A percentile compares a stretch with the other conserved stretches of the same genome.
Evolutionary conservation across 92 coral and sea anemone genomes (phyloP).

Genomic region (Zoanthus gigantus): DNA sequence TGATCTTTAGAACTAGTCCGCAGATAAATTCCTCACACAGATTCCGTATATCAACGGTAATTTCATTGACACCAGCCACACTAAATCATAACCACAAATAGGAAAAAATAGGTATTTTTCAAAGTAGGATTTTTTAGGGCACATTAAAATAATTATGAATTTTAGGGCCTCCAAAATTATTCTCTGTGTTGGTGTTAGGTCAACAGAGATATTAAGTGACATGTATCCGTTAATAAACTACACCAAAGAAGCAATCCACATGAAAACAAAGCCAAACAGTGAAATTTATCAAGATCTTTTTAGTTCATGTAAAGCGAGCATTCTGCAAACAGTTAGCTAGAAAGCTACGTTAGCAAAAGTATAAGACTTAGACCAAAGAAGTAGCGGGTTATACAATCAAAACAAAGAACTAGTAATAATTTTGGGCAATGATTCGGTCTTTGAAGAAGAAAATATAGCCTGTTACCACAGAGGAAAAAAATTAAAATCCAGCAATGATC

Average conservation of each 20-base stretch:
- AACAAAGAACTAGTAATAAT: too few species aligned
- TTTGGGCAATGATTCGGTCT: too few species aligned
- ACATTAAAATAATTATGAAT: background rate
- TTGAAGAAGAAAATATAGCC: too few species aligned
- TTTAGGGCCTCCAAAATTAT: background rate
- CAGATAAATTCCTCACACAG: too few species aligned
- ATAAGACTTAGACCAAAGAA: too few species aligned
- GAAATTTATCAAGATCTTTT: background rate
- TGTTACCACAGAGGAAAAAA: too few species aligned
- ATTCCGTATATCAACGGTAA: too few species aligned
- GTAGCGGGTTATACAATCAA: too few species aligned
- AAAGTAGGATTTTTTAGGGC: background rate
- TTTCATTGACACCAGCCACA: too few species aligned
- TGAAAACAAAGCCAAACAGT: background rate
- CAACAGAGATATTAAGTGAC: background rate
- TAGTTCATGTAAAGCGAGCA: background rate
- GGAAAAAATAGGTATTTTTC: background rate
- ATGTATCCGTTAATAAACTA: background rate
- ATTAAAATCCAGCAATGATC: too few species aligned
- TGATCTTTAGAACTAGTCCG: too few species aligned
- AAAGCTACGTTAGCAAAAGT: background rate
- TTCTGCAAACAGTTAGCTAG: background rate
- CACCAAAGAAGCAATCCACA: background rate
- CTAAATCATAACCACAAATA: background rate
- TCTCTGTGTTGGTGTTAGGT: background rate